A percentile compares a stretch with the other conserved stretches of the same genome.
phyloP scores from a whole-genome alignment of 2,113 vertebrate genomes.

The Myrmophylax atrothorax region DNA sequence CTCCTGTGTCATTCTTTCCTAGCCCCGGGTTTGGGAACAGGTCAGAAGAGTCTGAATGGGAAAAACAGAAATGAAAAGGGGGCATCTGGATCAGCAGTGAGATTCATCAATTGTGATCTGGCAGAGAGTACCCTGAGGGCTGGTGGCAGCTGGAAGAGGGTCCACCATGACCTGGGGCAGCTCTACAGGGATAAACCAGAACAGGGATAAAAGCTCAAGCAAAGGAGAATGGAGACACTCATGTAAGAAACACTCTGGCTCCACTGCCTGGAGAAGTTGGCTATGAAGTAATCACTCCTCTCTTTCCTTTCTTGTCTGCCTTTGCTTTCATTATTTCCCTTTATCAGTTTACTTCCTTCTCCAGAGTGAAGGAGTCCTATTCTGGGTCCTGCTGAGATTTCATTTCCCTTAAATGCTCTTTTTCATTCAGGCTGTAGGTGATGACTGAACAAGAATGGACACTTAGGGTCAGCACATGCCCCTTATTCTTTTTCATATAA shows the following conservation, averaged over 20 bases:
- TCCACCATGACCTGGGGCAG: not conserved
- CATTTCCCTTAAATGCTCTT: not conserved
- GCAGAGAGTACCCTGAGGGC: not conserved
- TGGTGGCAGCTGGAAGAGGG: not conserved
- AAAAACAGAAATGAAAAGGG: not conserved
- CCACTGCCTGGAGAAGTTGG: not conserved
- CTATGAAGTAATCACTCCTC: not conserved
- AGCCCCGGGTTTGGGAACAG: not conserved
- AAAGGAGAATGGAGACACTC: not conserved
- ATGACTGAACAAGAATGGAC: not conserved
- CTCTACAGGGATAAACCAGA: not conserved
- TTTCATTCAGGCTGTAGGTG: not conserved
- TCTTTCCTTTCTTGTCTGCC: not conserved
- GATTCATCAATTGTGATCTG: not conserved
- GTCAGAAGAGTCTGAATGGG: not conserved
- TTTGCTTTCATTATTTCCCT: not conserved
- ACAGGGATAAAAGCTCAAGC: not conserved
- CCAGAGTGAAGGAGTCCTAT: not conserved
- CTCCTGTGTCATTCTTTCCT: not conserved
- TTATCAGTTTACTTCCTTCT: conserved; percentile 12
- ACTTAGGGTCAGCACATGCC: not conserved
- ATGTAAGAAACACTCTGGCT: not conserved
- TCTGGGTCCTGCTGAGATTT: not conserved
- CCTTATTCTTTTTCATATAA: not conserved
- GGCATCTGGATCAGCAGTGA: not conserved